Base-by-base conservation (phyloP, 2,113 vertebrate species). In the Axis porcinus region DNA sequence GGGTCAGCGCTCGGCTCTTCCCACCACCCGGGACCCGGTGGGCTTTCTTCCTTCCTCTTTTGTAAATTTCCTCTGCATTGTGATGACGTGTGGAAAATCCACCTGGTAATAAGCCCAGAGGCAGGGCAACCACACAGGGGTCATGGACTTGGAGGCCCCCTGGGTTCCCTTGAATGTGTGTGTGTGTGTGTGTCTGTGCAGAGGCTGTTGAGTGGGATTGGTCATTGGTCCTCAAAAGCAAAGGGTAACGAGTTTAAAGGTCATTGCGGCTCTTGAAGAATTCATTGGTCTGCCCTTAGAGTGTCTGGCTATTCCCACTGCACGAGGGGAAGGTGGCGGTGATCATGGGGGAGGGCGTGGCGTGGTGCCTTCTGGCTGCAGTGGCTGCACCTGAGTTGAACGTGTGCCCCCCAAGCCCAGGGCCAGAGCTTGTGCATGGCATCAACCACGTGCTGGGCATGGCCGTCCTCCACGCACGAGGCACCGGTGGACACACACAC, bases 1-100 rank as follows among this genome's bases (percentile, higher is more conserved):
- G 25, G 28, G n/a, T 93, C 94, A 96, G 92, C 92, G 25, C 64
- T 91, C 60, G 28, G 67, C 4, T n/a, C 79, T 93, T 92, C 70
- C 84, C 36, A 47, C 76, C 16, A 17, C 76, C 74, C 11, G 6
- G 50, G 87, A 83, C 86, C 95, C 4, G 1, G 64, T 60, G 70
- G 40, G 64, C 82, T 93, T 85, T 95, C 95, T 97, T 97, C 92
- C 95, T 98, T 97, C 95, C 96, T 94, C 79, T 97, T 97, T 89
- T 91, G 89, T 96, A 58, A 93, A 89, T 98, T 97, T 97, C 97
- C 91, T 98, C 36, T 96, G 95, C 86, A 67, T 95, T 88, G 30
- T 82, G 62, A 78, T 91, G 95, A 94, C 4, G 3, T 0, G 7
- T 74, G 84, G 88, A 84, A 78, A 91, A 84, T 95, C 94, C 2